A percentile compares a stretch with the other conserved stretches of the same genome.
Evolutionary conservation across 1,140 invertebrate genomes (phyloP).

Genomic region (Conus ventricosus): DNA sequence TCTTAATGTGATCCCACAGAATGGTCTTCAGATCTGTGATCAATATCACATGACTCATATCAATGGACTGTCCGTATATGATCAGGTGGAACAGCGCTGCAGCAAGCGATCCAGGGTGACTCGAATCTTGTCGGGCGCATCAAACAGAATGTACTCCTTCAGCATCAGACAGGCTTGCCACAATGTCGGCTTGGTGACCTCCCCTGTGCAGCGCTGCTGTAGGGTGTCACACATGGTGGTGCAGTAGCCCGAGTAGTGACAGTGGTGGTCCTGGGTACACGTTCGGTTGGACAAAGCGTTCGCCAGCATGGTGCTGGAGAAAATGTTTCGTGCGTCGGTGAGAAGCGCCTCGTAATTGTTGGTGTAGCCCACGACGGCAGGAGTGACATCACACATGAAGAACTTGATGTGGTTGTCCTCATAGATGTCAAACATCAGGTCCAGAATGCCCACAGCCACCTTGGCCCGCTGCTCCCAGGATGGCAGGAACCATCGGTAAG

Average conservation of each 20-base stretch:
- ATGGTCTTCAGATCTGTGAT: conserved; percentile 30
- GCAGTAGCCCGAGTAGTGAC: conserved; percentile 55
- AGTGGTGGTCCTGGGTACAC: conserved; percentile 55
- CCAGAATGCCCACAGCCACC: conserved; percentile 62
- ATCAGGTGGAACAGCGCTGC: conserved; percentile 21
- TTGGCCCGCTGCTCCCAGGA: conserved; percentile 57
- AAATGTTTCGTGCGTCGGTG: conserved; percentile 45
- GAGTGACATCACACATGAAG: conserved; percentile 63
- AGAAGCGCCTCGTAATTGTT: conserved; percentile 54
- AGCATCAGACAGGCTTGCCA: conserved; percentile 59
- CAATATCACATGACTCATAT: conserved; percentile 30
- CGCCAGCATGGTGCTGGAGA: conserved; percentile 50
- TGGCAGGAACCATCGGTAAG: conserved; percentile 59
- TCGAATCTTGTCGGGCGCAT: conserved; percentile 47
- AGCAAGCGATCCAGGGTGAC: conserved; percentile 11
- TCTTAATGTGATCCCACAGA: conserved; percentile 35
- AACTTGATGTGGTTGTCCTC: conserved; percentile 57
- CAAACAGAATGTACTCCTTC: conserved; percentile 61
- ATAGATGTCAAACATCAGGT: conserved; percentile 54
- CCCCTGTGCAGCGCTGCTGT: conserved; percentile 47
- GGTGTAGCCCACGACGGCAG: conserved; percentile 58
- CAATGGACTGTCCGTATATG: conserved; percentile 32
- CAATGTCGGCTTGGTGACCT: conserved; percentile 49
- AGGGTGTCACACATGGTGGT: conserved; percentile 51
- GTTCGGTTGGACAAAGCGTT: conserved; percentile 35